Conservation (phyloP, 1,140 invertebrate species). For the Temnothorax nylanderi region DNA sequence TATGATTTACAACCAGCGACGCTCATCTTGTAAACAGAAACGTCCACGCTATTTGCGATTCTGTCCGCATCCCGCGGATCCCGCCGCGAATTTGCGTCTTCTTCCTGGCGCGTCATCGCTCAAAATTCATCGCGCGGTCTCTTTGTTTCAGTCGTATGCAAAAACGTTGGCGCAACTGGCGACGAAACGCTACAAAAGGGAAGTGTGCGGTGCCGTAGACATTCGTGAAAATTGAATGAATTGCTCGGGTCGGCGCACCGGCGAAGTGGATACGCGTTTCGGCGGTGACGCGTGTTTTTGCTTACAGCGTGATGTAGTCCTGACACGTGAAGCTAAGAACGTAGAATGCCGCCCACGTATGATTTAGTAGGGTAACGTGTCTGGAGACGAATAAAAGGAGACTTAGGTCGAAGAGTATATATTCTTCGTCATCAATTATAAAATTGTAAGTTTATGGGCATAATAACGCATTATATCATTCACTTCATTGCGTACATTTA, state of each 20-base stretch:
- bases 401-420: conserved; percentile 13
- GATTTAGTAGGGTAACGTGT: conserved; percentile 28
- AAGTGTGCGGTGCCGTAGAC: conserved; percentile 25
- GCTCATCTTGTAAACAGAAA: conserved; percentile 82
- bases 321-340: conserved; percentile 46
- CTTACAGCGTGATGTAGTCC: conserved; percentile 23
- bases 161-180: conserved; percentile 43
- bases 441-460: not conserved
- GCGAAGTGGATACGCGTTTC: conserved; percentile 53
- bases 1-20: conserved; percentile 83
- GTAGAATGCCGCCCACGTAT: conserved; percentile 11
- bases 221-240: conserved; percentile 60
- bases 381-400: conserved; percentile 15
- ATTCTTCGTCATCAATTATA: conserved; percentile 13
- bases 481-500: not conserved
- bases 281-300: conserved; percentile 52
- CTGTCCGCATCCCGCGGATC: conserved; percentile 42
- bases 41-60: conserved; percentile 57
- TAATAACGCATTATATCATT: not conserved
- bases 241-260: conserved; percentile 30
- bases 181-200: conserved; percentile 45
- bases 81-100: conserved; percentile 5
- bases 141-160: conserved; percentile 59
- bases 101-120: conserved; percentile 44
- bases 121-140: conserved; percentile 62